A percentile compares a stretch with the other conserved stretches of the same genome.
Conservation (phyloP, 2,797 vertebrate genomes). For the Macropus fuliginosus region DNA sequence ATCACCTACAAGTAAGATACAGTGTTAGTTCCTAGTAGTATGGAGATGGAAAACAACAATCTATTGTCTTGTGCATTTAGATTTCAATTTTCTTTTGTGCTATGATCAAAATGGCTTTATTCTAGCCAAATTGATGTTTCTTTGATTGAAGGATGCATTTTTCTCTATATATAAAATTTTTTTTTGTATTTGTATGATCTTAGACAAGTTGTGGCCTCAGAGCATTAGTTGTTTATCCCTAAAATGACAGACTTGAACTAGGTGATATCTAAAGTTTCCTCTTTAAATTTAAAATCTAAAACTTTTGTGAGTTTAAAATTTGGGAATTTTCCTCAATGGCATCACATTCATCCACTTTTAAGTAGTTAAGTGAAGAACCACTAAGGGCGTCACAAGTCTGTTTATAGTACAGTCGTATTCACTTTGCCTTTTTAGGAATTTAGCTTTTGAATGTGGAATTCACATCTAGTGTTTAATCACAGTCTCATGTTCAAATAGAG, state of each 20-base stretch:
- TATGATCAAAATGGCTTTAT: neutral
- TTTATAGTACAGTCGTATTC: neutral
- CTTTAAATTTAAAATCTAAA: neutral
- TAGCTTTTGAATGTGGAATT: neutral
- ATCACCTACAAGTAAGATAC: neutral
- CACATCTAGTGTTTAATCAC: constrained; percentile 15
- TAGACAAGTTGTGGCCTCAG: neutral
- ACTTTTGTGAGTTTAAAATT: constrained; percentile 21
- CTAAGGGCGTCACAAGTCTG: constrained; percentile 7
- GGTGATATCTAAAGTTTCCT: neutral
- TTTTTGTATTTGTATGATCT: neutral
- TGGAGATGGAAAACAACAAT: neutral
- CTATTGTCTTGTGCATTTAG: neutral
- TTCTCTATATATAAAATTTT: neutral
- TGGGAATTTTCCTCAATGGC: constrained; percentile 21
- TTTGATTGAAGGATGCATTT: neutral
- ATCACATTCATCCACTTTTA: constrained; percentile 3
- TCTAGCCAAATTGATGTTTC: neutral
- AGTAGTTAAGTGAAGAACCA: neutral
- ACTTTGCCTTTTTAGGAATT: constrained; percentile 19
- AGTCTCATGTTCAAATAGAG: neutral
- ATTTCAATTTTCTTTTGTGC: neutral
- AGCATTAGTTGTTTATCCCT: neutral
- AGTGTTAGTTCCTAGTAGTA: neutral
- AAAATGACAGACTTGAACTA: neutral